Conservation (phyloP, 2,888 invertebrate genomes). For the Leptinotarsa peninsularis region DNA sequence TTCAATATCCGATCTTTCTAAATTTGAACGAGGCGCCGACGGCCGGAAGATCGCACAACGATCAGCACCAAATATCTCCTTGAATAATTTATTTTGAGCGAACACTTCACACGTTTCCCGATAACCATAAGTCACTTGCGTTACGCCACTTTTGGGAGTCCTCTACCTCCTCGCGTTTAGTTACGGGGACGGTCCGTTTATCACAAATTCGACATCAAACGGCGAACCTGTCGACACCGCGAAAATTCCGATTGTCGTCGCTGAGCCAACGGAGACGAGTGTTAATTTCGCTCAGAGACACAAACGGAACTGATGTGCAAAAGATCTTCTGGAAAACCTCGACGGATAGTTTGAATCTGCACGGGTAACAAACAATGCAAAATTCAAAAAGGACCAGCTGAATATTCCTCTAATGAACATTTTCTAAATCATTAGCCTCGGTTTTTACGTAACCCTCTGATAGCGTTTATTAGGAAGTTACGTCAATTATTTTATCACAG, state of each 20-base stretch:
- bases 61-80: constrained; percentile 34
- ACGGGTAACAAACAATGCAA: constrained; percentile 49
- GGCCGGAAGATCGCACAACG: constrained; percentile 32
- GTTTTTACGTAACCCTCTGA: constrained; percentile 2
- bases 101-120: constrained; percentile 37
- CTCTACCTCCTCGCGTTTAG: constrained; percentile 35
- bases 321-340: constrained; percentile 14
- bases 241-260: neutral
- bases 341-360: constrained; percentile 42
- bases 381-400: neutral
- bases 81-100: constrained; percentile 33
- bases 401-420: constrained; percentile 7
- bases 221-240: neutral
- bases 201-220: no score
- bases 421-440: neutral
- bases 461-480: constrained; percentile 24
- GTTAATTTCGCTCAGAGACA: constrained; percentile 32
- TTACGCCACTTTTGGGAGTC: constrained; percentile 42
- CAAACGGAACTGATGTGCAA: constrained; percentile 4
- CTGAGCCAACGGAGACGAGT: constrained; percentile 43
- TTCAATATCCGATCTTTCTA: constrained; percentile 37
- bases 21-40: constrained; percentile 7
- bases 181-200: no score
- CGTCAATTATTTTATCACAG: constrained; percentile 35
- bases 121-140: constrained; percentile 41